Base-by-base conservation (phyloP, 2,888 invertebrate genomes). In the Drosophila histrio region DNA sequence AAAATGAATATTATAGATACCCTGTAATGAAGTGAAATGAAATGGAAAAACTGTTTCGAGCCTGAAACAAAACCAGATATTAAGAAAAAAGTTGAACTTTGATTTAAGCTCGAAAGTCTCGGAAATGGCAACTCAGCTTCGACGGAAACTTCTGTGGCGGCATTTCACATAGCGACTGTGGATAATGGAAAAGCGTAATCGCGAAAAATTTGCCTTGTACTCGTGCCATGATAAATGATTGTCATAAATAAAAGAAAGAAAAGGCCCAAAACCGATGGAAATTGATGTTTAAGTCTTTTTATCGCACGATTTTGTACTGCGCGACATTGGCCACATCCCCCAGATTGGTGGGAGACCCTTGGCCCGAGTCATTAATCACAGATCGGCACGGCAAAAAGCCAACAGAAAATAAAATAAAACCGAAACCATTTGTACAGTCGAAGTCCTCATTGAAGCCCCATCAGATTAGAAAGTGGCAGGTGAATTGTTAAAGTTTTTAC, bases 181-280 rank as follows among this genome's bases (percentile, higher is more conserved):
- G 64, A 79, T 81, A 87, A 87, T 88, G 89, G 85, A 77, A 79
- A 84, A 82, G 85, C 79, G 86, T 79, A 88, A 86, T 88, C 85
- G 86, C 77, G 77, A 61, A 70, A 79, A 82, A 87, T 87, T 84
- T 81, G 85, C 79, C 79, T 86, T 82, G 77, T 79, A 77, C 75
- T 70, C 61, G 59, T 53, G 39, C 60, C 53, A 87, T 90, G 90
- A 89, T 90, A 89, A 89, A 89, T 89, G 90, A 89, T 85, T 89
- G 90, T 89, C 89, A 90, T 89, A 89, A 89, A 89, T 89, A 89
- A 89, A 87, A 28, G 54, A 53, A 56, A 50, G 67, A 60, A 76
- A 72, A 54, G 71, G 66, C 75, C 69, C 63, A 67, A 62, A 67
- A 65, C 76, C 78, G 73, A 74, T 74, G 89, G 87, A 85, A 85